Evolutionary conservation across 2,888 invertebrate genomes (phyloP).

Genomic region (Candidula unifasciata): DNA sequence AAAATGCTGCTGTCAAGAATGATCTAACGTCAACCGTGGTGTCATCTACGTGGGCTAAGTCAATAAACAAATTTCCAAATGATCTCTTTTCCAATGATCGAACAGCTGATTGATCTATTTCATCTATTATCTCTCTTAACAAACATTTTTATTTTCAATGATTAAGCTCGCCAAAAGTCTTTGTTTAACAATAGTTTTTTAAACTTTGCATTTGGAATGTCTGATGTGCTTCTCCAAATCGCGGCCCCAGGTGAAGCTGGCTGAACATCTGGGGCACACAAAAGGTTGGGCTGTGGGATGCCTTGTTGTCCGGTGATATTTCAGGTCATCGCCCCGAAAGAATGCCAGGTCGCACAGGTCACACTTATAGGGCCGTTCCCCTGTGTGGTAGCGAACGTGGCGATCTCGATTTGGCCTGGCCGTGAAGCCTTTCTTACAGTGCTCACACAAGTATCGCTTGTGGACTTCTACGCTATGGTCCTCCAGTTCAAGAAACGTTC

Average conservation of each 20-base stretch:
- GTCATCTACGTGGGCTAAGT: too few species aligned
- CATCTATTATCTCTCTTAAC: neutral
- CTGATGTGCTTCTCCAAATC: conserved; percentile 66
- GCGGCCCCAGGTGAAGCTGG: conserved; percentile 64
- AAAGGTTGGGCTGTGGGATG: conserved; percentile 67
- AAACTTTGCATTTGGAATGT: conserved; percentile 37
- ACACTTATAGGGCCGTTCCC: conserved; percentile 73
- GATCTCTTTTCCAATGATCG: too few species aligned
- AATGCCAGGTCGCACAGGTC: conserved; percentile 66
- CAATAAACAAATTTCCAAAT: too few species aligned
- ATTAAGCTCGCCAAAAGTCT: neutral
- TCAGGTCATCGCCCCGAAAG: conserved; percentile 71
- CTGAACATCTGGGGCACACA: conserved; percentile 60
- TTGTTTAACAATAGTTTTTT: too few species aligned
- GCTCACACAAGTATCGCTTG: conserved; percentile 73
- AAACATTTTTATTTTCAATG: neutral
- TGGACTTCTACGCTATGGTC: conserved; percentile 70
- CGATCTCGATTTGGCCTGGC: conserved; percentile 76
- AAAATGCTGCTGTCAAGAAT: too few species aligned
- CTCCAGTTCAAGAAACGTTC: conserved; percentile 69
- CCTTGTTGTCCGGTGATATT: conserved; percentile 72
- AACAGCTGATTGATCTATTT: neutral
- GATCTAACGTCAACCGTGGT: too few species aligned
- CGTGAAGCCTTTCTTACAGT: conserved; percentile 75
- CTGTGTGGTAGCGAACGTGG: conserved; percentile 76